Conservation (phyloP, 35 echinoderm and acorn worm genomes). For the Ophiothrix spiculata region DNA sequence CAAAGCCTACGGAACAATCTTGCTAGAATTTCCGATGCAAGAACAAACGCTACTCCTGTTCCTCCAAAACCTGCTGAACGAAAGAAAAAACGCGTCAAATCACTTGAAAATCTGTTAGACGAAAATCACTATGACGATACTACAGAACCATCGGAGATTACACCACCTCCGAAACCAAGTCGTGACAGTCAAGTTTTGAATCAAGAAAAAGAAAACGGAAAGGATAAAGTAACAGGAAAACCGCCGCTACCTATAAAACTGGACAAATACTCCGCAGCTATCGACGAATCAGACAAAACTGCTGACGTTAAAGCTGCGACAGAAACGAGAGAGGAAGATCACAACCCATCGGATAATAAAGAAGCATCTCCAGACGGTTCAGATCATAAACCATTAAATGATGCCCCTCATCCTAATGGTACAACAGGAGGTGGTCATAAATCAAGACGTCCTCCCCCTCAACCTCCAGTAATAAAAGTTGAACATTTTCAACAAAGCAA, state of each 20-base stretch:
- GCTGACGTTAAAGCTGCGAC: no score
- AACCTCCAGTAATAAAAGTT: no score
- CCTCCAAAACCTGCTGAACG: neutral
- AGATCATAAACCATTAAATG: no score
- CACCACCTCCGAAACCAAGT: neutral
- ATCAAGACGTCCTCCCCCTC: neutral
- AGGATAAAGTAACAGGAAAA: neutral
- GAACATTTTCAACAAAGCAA: neutral
- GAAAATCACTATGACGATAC: neutral
- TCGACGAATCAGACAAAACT: neutral
- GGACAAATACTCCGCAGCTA: neutral
- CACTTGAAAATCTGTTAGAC: neutral
- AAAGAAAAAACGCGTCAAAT: neutral
- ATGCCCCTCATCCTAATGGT: no score
- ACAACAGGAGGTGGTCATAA: neutral
- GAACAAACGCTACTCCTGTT: neutral
- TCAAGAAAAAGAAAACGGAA: conserved; percentile 2
- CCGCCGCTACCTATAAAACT: neutral
- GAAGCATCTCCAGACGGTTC: no score
- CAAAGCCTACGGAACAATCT: neutral
- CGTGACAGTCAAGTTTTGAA: neutral
- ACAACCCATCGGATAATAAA: no score
- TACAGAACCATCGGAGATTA: neutral
- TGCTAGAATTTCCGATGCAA: neutral
- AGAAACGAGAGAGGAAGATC: no score